These are phyloP conservation scores for Pangasius djambal DNA, from an alignment of 2,797 vertebrate genomes.

Conservation along the genomic window DNA sequence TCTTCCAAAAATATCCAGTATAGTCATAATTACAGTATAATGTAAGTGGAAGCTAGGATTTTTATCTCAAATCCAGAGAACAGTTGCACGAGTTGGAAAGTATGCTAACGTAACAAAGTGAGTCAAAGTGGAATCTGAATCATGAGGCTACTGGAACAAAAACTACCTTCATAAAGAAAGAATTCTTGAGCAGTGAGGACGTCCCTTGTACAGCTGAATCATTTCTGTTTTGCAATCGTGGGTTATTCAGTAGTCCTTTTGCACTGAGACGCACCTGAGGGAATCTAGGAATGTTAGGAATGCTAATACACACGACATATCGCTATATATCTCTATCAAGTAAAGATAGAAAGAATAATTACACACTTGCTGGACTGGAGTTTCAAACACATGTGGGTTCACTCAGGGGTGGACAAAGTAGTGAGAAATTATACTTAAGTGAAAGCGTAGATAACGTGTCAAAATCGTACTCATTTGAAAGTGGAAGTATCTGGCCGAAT, in stretches of 20 bases:
- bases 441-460: not conserved
- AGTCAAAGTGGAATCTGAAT: not conserved
- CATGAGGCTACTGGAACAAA: not conserved
- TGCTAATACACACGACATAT: not conserved
- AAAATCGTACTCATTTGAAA: not conserved
- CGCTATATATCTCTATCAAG: too few relatives aligned
- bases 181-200: not conserved
- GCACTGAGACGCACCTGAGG: not conserved
- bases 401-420: not conserved
- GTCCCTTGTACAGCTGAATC: not conserved
- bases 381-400: not conserved
- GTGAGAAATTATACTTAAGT: not conserved
- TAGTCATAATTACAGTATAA: not conserved
- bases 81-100: not conserved
- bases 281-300: conserved; percentile 21
- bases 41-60: not conserved
- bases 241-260: not conserved
- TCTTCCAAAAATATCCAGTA: not conserved
- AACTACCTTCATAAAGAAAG: not conserved
- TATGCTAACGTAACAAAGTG: not conserved
- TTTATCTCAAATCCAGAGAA: not conserved
- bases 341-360: not conserved
- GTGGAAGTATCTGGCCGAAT: too few relatives aligned
- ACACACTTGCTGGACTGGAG: not conserved
- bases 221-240: not conserved